Evolutionary conservation across 2,113 vertebrate species (phyloP).

Genomic region (Enhydra lutris): DNA sequence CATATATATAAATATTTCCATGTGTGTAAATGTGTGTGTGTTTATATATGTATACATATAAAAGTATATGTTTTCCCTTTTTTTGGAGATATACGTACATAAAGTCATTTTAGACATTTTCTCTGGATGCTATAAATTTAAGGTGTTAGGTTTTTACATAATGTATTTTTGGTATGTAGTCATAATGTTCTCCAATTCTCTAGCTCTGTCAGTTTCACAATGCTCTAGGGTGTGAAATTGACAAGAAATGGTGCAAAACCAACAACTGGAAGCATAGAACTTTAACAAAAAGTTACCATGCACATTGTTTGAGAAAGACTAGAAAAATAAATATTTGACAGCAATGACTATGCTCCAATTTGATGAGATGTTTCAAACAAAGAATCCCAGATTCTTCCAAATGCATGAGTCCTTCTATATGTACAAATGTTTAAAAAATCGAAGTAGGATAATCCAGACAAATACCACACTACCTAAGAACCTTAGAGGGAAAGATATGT

Average conservation of each 20-base stretch:
- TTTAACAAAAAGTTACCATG: conserved; percentile 77
- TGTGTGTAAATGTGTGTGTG: background rate
- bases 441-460: background rate
- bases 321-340: conserved; percentile 76
- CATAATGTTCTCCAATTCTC: conserved; percentile 52
- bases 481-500: background rate
- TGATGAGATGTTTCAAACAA: conserved; percentile 65
- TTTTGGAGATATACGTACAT: background rate
- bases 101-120: conserved; percentile 57
- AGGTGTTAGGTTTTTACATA: conserved; percentile 25
- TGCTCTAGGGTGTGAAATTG: conserved; percentile 64
- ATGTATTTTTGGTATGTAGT: conserved; percentile 68
- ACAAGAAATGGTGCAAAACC: conserved; percentile 69
- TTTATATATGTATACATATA: background rate
- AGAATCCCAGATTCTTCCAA: conserved; percentile 41
- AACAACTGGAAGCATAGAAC: conserved; percentile 66
- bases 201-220: conserved; percentile 70
- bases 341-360: conserved; percentile 56
- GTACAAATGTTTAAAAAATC: background rate
- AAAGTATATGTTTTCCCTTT: background rate
- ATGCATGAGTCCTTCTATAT: conserved; percentile 34
- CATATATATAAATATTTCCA: background rate
- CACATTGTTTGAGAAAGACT: conserved; percentile 69
- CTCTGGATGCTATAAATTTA: conserved; percentile 36
- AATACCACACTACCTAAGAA: background rate